Conservation (phyloP, 2,797 vertebrate species). For the Syngnathus acus region DNA sequence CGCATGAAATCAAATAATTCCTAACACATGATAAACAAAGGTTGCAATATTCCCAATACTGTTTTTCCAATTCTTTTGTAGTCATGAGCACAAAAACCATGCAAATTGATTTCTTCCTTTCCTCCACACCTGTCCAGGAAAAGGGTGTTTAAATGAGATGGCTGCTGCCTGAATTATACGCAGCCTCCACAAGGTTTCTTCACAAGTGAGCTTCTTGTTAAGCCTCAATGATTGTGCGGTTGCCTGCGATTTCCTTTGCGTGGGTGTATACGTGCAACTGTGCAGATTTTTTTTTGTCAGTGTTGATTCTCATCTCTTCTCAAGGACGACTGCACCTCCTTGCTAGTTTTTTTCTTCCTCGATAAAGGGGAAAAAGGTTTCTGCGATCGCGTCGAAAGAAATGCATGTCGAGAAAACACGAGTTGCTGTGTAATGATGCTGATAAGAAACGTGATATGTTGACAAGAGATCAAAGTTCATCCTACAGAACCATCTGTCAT, state of each 20-base stretch:
- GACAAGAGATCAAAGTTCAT: not conserved
- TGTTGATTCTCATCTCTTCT: constrained; percentile 18
- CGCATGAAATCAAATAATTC: no score
- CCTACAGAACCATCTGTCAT: not conserved
- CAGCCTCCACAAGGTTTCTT: constrained; percentile 29
- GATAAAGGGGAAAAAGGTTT: constrained; percentile 20
- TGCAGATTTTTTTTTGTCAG: constrained; percentile 15
- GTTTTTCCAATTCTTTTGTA: not conserved
- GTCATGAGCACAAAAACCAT: not conserved
- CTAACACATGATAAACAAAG: constrained; percentile 6
- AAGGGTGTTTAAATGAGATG: constrained; percentile 10
- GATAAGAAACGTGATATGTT: not conserved
- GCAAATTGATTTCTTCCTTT: constrained; percentile 20
- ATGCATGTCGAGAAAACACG: not conserved
- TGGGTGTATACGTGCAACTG: constrained; percentile 10
- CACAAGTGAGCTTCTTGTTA: constrained; percentile 12
- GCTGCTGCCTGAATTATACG: constrained; percentile 2
- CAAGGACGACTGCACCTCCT: constrained; percentile 35
- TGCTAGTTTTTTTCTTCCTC: constrained; percentile 19
- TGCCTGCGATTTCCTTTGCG: constrained; percentile 12
- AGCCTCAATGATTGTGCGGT: constrained; percentile 13
- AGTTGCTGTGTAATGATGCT: not conserved
- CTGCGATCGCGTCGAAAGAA: constrained; percentile 20
- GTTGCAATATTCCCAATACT: not conserved
- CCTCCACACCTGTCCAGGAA: constrained; percentile 31